These are phyloP conservation scores for Cuculus canorus DNA, from an alignment of 2,797 vertebrate species.

Conservation along the genomic window DNA sequence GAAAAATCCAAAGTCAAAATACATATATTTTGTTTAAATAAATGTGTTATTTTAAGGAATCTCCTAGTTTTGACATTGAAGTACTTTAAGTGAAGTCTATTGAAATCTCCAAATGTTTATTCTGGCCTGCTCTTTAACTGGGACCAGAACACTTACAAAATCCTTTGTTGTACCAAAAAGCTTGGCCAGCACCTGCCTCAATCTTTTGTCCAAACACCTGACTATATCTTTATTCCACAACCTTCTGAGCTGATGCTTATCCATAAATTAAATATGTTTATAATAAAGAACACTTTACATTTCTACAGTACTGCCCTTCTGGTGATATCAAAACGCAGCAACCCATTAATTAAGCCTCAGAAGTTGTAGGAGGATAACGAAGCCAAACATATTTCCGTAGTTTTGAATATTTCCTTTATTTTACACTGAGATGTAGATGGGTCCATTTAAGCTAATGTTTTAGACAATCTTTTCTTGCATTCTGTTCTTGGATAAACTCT, in stretches of 20 bases:
- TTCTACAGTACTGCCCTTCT: slow-evolving; percentile 21
- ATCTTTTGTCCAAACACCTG: neutral
- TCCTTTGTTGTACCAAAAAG: neutral
- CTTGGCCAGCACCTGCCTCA: neutral
- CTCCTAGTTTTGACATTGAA: neutral
- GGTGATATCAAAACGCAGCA: slow-evolving; percentile 24
- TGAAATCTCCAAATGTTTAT: neutral
- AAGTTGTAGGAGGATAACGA: slow-evolving; percentile 10
- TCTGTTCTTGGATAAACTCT: neutral
- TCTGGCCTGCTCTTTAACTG: neutral
- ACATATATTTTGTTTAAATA: neutral
- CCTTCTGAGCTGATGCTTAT: neutral
- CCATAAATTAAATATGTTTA: neutral
- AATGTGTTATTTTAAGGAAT: neutral
- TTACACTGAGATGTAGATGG: neutral
- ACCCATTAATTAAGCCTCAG: slow-evolving; percentile 22
- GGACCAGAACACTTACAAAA: neutral
- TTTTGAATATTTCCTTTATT: slow-evolving; percentile 5
- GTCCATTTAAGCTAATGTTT: neutral
- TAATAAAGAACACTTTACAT: neutral
- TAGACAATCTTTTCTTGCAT: neutral
- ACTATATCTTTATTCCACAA: neutral
- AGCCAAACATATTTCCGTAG: slow-evolving; percentile 38
- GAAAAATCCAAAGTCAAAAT: neutral
- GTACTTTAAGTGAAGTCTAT: neutral